Conservation (phyloP, 2,888 invertebrate species). For the Stenodema calcarata region DNA sequence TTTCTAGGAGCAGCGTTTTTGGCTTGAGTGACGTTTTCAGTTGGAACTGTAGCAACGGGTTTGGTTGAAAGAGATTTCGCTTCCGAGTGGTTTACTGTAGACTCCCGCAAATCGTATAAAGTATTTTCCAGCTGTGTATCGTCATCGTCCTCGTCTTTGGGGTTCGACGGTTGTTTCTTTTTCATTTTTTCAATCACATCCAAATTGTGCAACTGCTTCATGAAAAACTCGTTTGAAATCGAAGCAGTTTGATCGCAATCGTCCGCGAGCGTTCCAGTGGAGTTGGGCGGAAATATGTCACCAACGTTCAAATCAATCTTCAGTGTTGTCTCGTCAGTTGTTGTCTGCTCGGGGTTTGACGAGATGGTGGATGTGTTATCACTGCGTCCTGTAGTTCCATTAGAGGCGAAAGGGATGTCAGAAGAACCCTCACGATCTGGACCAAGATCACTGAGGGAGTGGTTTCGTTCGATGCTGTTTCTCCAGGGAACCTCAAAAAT, state of each 20-base stretch:
- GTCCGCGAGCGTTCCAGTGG: background rate
- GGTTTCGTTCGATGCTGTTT: background rate
- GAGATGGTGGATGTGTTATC: background rate
- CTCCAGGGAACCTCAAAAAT: background rate
- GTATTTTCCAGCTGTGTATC: background rate
- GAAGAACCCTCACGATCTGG: background rate
- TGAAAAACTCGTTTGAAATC: background rate
- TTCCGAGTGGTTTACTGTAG: too few relatives aligned
- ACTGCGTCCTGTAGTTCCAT: background rate
- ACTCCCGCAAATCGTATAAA: too few relatives aligned
- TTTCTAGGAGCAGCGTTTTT: too few relatives aligned
- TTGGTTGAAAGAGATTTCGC: too few relatives aligned
- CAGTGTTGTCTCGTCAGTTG: background rate
- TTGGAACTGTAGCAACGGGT: too few relatives aligned
- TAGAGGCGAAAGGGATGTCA: background rate
- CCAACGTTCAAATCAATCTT: background rate
- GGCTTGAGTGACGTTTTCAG: too few relatives aligned
- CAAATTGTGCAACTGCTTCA: background rate
- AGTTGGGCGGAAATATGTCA: background rate
- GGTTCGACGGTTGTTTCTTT: background rate
- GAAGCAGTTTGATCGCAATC: background rate
- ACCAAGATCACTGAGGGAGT: background rate
- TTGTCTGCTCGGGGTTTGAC: too few relatives aligned
- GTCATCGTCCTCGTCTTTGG: background rate
- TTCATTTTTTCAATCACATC: background rate